A percentile compares a stretch with the other conserved stretches of the same genome.
phyloP scores from a whole-genome alignment of 2,888 invertebrate genomes.

The Caenorhabditis doughertyi region DNA sequence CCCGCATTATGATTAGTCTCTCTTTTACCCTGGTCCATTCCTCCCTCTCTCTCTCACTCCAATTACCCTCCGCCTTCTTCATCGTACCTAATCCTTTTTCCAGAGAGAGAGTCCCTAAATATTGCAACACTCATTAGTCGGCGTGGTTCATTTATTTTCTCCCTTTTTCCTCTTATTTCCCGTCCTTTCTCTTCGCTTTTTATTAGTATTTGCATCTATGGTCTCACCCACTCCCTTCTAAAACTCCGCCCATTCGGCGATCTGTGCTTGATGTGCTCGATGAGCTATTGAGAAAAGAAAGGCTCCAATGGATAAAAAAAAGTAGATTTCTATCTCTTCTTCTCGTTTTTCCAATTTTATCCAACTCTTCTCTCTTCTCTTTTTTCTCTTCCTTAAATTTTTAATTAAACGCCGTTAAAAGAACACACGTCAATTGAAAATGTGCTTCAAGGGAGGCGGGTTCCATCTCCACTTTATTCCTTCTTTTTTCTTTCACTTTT shows the following conservation, averaged over 20 bases:
- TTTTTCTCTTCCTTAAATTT: constrained; percentile 53
- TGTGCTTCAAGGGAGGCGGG: constrained; percentile 18
- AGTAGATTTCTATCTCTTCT: constrained; percentile 32
- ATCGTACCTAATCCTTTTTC: constrained; percentile 39
- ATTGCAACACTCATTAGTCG: constrained; percentile 60
- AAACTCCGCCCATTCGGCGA: constrained; percentile 27
- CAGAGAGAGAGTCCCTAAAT: constrained; percentile 31
- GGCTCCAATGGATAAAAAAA: neutral
- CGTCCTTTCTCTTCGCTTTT: constrained; percentile 28
- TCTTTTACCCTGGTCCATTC: neutral
- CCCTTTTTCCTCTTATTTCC: neutral
- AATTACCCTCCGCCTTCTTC: constrained; percentile 30
- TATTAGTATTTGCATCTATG: constrained; percentile 62
- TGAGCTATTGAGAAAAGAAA: constrained; percentile 26
- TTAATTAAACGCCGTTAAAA: constrained; percentile 55
- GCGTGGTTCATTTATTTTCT: constrained; percentile 53
- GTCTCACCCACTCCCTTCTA: constrained; percentile 26
- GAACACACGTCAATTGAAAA: constrained; percentile 56
- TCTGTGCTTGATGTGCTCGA: constrained; percentile 57
- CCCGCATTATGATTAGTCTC: constrained; percentile 36
- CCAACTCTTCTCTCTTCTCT: constrained; percentile 15
- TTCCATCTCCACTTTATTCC: neutral
- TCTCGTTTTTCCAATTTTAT: constrained; percentile 24
- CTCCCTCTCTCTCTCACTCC: constrained; percentile 16
- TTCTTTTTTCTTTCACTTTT: neutral